Conservation (phyloP, 1,140 invertebrate species). For the Holcopasites calliopsidis region DNA sequence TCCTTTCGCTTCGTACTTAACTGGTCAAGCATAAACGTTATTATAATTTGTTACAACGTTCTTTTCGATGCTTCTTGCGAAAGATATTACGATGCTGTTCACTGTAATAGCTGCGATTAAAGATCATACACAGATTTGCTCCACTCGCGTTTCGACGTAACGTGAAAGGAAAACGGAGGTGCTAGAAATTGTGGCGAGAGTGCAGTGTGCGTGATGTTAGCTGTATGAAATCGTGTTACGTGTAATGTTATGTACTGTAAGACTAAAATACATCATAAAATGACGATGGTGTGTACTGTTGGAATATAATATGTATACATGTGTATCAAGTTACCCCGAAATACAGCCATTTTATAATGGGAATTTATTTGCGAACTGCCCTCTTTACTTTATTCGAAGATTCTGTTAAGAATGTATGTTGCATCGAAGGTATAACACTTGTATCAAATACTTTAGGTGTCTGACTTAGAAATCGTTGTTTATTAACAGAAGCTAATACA, state of each 20-base stretch:
- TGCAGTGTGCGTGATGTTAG: slow-evolving; percentile 76
- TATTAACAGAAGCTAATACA: slow-evolving; percentile 70
- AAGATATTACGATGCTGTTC: slow-evolving; percentile 28
- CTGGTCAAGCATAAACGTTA: too few species aligned
- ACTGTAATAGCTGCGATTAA: slow-evolving; percentile 43
- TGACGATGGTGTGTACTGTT: slow-evolving; percentile 72
- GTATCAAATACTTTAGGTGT: slow-evolving; percentile 16
- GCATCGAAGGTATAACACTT: too few species aligned
- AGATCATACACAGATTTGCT: slow-evolving; percentile 44
- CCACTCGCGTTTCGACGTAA: slow-evolving; percentile 69
- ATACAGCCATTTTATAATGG: slow-evolving; percentile 81
- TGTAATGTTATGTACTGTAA: slow-evolving; percentile 76
- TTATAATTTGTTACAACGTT: slow-evolving; percentile 30
- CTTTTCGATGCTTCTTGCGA: slow-evolving; percentile 11
- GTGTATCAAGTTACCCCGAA: slow-evolving; percentile 78
- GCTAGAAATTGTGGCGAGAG: slow-evolving; percentile 62
- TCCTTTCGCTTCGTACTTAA: too few species aligned
- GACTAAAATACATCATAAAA: slow-evolving; percentile 71
- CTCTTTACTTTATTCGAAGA: background rate
- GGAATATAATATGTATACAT: slow-evolving; percentile 78
- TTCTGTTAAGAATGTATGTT: background rate
- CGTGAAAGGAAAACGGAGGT: slow-evolving; percentile 44
- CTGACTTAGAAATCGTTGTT: slow-evolving; percentile 73
- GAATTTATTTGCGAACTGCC: slow-evolving; percentile 40
- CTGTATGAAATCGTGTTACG: slow-evolving; percentile 77